Evolutionary conservation across 2,888 invertebrate genomes (phyloP), one percentile per base, ranked within the genome.

Genomic region (Atethmia centrago): DNA sequence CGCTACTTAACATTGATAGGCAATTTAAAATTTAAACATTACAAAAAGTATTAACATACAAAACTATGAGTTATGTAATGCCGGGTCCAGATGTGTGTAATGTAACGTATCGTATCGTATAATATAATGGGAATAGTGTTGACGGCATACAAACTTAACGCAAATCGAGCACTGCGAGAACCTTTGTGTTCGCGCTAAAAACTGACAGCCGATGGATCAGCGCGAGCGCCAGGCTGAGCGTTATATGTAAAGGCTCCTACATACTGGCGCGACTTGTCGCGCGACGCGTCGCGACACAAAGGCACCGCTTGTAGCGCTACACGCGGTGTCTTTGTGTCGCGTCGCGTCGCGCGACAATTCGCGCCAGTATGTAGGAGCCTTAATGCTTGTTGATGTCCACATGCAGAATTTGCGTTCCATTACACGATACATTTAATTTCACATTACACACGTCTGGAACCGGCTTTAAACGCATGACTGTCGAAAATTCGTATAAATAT

Each of bases 401-500:
- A 25, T 5, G n/a, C 51, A 25, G 51, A 51, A 51, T 51, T 51
- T 5, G n/a, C n/a, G 51, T 12, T 14, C 12, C 4, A 12, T 51
- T 14, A 51, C n/a, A 14, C 51, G 51, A 25, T 51, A 51, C 14
- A 51, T 51, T 51, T n/a, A 10, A n/a, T 10, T 51, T 10, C 49
- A 51, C 49, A 10, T n/a, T n/a, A 51, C n/a, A 51, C 14, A 51
- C 51, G 51, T 51, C 5, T 51, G 3, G 12, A 12, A 4, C 4
- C 12, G 4, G n/a, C 12, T n/a, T n/a, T 12, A 40, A 25, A 40
- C 3, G 8, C 51, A 5, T 79, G 73, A 78, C 65, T 63, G 62
- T 63, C 62, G 2, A 53, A 63, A 72, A 42, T 49, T 14, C 14
- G 19, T 56, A 66, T 77, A 65, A 55, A 71, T 70, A 45, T 71